Percentiles rank a stretch among this genome's conserved stretches.
phyloP scores from a whole-genome alignment of 2,888 invertebrate species.

The Macaria liturata region DNA sequence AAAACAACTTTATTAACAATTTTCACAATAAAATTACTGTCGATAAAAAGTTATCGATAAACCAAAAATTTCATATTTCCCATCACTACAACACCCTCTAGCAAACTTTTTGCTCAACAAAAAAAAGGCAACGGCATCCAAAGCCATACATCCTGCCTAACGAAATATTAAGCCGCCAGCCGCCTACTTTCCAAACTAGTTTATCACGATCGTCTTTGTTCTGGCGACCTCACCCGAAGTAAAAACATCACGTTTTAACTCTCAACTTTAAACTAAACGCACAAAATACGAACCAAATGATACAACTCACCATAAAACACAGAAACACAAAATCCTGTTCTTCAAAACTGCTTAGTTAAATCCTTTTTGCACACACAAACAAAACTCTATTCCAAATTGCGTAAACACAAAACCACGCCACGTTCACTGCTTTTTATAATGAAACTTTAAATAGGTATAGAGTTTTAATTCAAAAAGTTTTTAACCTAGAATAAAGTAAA shows the following conservation, averaged over 20 bases:
- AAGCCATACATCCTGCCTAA: conserved; percentile 50
- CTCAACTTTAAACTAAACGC: conserved; percentile 11
- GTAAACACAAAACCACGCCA: conserved; percentile 46
- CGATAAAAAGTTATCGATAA: conserved; percentile 23
- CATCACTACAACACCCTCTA: conserved; percentile 37
- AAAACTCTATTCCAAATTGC: conserved; percentile 32
- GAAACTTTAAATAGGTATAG: conserved; percentile 24
- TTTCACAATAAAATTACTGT: too few species aligned
- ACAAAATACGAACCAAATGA: conserved; percentile 13
- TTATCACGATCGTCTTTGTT: conserved; percentile 60
- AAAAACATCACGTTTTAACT: conserved; percentile 27
- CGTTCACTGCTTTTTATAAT: conserved; percentile 40
- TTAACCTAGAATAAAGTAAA: conserved; percentile 16
- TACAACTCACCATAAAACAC: conserved; percentile 60
- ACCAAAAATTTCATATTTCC: background rate
- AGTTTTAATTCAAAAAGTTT: conserved; percentile 39
- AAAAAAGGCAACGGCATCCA: conserved; percentile 48
- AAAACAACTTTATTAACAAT: too few species aligned
- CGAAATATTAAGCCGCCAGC: conserved; percentile 49
- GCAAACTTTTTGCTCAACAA: conserved; percentile 47
- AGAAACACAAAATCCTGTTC: conserved; percentile 58
- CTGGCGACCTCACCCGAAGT: conserved; percentile 41
- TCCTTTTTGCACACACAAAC: conserved; percentile 57
- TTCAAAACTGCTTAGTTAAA: conserved; percentile 42
- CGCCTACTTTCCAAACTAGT: conserved; percentile 66